Percentiles rank a stretch among this genome's conserved stretches.
Evolutionary conservation across 2,797 vertebrate genomes (phyloP).

Genomic region (Hyperoplus lanceolatus): DNA sequence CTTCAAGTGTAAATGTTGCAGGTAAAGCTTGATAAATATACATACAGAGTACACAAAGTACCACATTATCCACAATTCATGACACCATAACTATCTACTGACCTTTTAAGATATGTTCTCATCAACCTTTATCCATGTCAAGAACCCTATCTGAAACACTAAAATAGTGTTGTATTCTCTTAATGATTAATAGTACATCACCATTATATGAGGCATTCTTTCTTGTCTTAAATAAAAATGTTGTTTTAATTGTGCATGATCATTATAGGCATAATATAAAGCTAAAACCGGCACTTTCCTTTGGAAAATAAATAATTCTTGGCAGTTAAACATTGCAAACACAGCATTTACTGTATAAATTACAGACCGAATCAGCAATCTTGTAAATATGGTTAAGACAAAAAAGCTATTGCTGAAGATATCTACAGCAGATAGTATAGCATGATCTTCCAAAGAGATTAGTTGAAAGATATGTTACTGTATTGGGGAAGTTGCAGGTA

Average conservation of each 20-base stretch:
- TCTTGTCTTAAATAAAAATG: background rate
- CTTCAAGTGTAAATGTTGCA: constrained; percentile 38
- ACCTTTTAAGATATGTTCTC: constrained; percentile 29
- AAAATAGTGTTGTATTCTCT: background rate
- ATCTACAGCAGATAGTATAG: constrained; percentile 24
- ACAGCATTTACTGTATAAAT: constrained; percentile 13
- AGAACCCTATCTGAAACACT: constrained; percentile 18
- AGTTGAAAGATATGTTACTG: constrained; percentile 7
- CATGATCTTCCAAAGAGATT: constrained; percentile 7
- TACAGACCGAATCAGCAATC: background rate
- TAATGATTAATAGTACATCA: background rate
- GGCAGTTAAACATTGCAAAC: constrained; percentile 7
- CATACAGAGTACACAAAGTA: constrained; percentile 29
- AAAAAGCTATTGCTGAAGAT: constrained; percentile 27
- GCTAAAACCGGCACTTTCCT: constrained; percentile 60
- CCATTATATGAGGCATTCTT: too few species aligned
- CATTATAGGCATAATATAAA: constrained; percentile 30
- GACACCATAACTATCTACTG: constrained; percentile 33
- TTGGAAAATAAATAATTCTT: constrained; percentile 35
- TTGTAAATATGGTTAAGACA: background rate
- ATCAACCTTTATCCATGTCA: constrained; percentile 1
- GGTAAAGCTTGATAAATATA: constrained; percentile 48
- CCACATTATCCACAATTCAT: constrained; percentile 24
- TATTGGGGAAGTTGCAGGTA: background rate
- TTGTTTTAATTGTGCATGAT: background rate